Conservation (phyloP, 2,888 invertebrate genomes). For the Amphipoea oculea region DNA sequence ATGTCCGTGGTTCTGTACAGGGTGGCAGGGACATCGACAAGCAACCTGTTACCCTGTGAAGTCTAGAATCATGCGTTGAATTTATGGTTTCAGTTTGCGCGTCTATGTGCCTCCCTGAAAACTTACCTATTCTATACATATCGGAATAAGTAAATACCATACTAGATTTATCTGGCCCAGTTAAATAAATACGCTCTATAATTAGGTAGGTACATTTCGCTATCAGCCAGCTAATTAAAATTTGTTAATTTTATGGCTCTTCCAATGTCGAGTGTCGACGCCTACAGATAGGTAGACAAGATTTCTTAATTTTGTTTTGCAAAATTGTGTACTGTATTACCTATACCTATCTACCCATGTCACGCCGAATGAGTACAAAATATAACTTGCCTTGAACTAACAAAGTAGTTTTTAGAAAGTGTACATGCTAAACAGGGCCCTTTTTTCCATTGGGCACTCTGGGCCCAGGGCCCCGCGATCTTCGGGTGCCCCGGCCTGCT, state of each 20-base stretch:
- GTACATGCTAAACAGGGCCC: neutral
- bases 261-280: constrained; percentile 3
- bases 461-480: too few species aligned
- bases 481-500: too few species aligned
- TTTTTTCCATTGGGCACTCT: too few species aligned
- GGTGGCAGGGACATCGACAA: too few species aligned
- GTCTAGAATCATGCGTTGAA: too few species aligned
- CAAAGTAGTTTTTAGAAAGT: neutral
- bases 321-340: neutral
- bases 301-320: constrained; percentile 6
- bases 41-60: too few species aligned
- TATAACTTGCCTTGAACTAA: neutral
- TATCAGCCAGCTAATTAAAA: constrained; percentile 15
- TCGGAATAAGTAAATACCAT: neutral
- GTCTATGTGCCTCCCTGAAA: neutral
- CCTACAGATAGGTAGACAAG: neutral
- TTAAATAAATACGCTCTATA: neutral
- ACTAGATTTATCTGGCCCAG: neutral
- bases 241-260: constrained; percentile 17
- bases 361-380: neutral
- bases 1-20: too few species aligned
- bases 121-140: neutral
- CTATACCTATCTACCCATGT: neutral
- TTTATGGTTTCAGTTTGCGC: too few species aligned
- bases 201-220: neutral